Evolutionary conservation across 2,888 invertebrate species (phyloP).

Genomic region (Eledona agricola): DNA sequence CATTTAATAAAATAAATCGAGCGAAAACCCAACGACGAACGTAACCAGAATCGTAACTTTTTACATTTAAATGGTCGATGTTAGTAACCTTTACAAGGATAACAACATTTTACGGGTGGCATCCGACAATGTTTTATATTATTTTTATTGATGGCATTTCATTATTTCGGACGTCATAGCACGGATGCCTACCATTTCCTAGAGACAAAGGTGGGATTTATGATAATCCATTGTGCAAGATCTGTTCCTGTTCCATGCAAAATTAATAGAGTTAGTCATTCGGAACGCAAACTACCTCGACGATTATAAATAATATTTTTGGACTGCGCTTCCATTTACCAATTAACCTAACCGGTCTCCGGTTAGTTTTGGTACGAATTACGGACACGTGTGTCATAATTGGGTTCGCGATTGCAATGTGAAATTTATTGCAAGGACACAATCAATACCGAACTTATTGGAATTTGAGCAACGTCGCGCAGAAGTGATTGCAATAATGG

Average conservation of each 20-base stretch:
- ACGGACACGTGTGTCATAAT: no score
- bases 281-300: no score
- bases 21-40: constrained; percentile 3
- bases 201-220: constrained; percentile 4
- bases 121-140: constrained; percentile 12
- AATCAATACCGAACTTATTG: no score
- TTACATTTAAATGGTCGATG: constrained; percentile 25
- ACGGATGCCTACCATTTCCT: constrained; percentile 13
- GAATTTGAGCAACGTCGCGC: no score
- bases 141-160: constrained; percentile 17
- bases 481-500: no score
- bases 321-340: no score
- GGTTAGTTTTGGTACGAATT: no score
- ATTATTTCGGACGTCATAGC: constrained; percentile 12
- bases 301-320: no score
- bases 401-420: no score
- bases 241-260: no score
- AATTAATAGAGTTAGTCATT: constrained; percentile 15
- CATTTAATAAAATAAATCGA: constrained; percentile 17
- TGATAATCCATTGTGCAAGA: constrained; percentile 8
- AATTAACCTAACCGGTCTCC: no score
- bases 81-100: constrained; percentile 37
- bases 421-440: no score
- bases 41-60: constrained; percentile 18
- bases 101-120: constrained; percentile 19